Evolutionary conservation across 2,113 vertebrate genomes (phyloP).

Genomic region (Balaeniceps rex): DNA sequence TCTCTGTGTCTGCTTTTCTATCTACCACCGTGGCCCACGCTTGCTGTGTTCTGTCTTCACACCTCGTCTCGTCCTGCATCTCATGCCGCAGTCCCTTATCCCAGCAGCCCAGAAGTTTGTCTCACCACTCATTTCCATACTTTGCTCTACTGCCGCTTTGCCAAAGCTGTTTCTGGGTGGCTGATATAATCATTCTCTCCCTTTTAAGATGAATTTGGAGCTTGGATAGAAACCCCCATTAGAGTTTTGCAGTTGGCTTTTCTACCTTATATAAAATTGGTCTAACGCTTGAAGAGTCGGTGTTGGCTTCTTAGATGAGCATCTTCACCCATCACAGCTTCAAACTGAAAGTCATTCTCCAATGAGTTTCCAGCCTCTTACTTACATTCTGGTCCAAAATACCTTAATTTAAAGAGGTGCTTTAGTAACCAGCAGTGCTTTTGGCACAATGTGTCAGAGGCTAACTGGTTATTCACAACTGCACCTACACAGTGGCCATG

Average conservation of each 20-base stretch:
- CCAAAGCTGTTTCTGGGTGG: not conserved
- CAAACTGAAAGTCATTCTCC: not conserved
- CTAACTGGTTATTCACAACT: not conserved
- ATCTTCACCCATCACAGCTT: not conserved
- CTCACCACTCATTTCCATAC: constrained; percentile 1
- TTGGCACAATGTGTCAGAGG: not conserved
- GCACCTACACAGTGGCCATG: not conserved
- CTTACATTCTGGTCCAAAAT: not conserved
- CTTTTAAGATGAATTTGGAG: not conserved
- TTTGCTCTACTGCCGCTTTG: not conserved
- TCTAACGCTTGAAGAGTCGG: not conserved
- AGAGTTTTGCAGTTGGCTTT: not conserved
- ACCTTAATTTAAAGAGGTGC: not conserved
- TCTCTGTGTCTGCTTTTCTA: constrained; percentile 26
- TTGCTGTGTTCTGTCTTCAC: constrained; percentile 41
- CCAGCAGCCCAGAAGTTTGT: constrained; percentile 18
- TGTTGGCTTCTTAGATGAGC: not conserved
- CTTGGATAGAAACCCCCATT: not conserved
- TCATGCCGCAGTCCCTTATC: constrained; percentile 31
- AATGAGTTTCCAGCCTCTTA: not conserved
- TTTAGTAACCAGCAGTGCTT: not conserved
- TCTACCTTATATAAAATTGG: not conserved
- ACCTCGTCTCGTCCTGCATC: constrained; percentile 12
- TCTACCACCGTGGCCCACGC: not conserved
- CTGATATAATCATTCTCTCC: not conserved